Conservation (phyloP, 2,797 vertebrate species). For the Acanthurus tractus region DNA sequence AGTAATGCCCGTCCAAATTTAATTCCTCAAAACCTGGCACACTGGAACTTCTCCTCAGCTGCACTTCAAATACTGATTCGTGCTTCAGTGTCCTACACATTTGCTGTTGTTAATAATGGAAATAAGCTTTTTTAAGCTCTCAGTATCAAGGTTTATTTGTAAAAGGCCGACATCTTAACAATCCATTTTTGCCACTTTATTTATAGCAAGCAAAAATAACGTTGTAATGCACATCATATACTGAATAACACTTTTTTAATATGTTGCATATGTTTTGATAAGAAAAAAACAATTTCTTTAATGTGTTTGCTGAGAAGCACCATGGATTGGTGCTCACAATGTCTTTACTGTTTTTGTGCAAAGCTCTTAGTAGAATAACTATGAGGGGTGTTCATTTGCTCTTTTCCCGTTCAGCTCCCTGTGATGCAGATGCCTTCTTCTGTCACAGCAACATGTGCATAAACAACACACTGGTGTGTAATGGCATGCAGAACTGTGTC, state of each 20-base stretch:
- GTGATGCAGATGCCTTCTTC: constrained; percentile 96
- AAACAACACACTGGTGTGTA: constrained; percentile 97
- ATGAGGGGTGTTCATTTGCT: neutral
- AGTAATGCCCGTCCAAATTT: constrained; percentile 69
- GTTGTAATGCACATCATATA: no score
- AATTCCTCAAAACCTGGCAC: constrained; percentile 55
- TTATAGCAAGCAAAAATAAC: no score
- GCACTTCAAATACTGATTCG: constrained; percentile 36
- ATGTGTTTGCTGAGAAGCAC: no score
- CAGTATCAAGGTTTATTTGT: no score
- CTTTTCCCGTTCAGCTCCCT: constrained; percentile 88
- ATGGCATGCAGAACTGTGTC: constrained; percentile 98
- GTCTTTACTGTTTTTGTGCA: no score
- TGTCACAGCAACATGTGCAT: constrained; percentile 99
- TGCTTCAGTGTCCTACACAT: constrained; percentile 24
- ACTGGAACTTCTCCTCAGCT: constrained; percentile 41
- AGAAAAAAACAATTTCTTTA: no score
- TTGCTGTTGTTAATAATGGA: constrained; percentile 10
- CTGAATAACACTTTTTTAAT: no score
- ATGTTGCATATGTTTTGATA: no score
- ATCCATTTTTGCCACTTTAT: no score
- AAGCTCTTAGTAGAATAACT: neutral
- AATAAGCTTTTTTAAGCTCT: no score
- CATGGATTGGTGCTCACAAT: neutral
- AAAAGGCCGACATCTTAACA: no score